phyloP scores from a whole-genome alignment of 2,888 invertebrate genomes.

The Pinctada fucata region DNA sequence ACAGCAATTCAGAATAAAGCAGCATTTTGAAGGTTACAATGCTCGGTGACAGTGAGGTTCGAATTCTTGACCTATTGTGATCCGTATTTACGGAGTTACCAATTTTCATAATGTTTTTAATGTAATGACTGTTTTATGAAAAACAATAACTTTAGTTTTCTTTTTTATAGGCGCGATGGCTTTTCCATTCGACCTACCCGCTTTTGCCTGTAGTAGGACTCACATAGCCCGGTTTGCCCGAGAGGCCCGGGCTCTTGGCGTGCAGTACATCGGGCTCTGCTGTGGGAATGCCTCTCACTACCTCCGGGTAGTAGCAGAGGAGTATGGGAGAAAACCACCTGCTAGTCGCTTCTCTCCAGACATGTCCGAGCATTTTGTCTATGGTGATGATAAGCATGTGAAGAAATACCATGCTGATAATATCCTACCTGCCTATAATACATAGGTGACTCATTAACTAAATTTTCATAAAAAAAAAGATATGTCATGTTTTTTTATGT shows the following conservation, averaged over 20 bases:
- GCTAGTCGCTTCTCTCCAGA: slow-evolving; percentile 53
- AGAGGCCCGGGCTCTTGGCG: slow-evolving; percentile 50
- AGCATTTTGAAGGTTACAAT: no score
- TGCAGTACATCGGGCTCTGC: slow-evolving; percentile 63
- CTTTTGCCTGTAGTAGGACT: slow-evolving; percentile 41
- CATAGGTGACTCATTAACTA: background rate
- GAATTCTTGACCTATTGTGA: no score
- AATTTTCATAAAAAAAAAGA: no score
- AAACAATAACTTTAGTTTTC: background rate
- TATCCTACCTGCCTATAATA: slow-evolving; percentile 3
- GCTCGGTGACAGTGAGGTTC: no score
- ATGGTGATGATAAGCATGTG: slow-evolving; percentile 24
- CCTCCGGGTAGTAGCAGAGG: slow-evolving; percentile 54
- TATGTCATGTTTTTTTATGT: no score
- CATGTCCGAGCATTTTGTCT: slow-evolving; percentile 52
- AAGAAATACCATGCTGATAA: slow-evolving; percentile 26
- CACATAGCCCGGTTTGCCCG: slow-evolving; percentile 54
- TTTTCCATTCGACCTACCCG: slow-evolving; percentile 51
- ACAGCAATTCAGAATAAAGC: no score
- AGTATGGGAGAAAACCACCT: slow-evolving; percentile 51
- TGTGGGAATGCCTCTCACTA: slow-evolving; percentile 61
- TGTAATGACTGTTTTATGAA: no score
- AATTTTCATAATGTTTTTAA: no score
- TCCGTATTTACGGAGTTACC: no score
- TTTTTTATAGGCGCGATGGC: slow-evolving; percentile 46